Evolutionary conservation across 53 echinoderm and acorn worm species (phyloP), one percentile per base, ranked within the genome.

Genomic region (Temnopleurus reevesii): DNA sequence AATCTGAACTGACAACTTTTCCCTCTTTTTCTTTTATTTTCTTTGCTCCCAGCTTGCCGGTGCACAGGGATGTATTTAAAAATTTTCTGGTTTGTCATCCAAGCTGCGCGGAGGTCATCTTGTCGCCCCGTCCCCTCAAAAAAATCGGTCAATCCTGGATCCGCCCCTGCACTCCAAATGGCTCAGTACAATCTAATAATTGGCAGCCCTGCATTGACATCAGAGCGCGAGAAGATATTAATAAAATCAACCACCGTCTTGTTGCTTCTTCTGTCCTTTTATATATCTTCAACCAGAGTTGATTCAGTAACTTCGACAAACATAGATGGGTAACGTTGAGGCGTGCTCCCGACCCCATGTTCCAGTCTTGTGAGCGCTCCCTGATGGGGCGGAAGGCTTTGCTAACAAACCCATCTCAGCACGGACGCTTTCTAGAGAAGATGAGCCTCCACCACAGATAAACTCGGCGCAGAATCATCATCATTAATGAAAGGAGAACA

Each of bases 221-320:
- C 86, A 85, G 60, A 60, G 86, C 60, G 25, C 86, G 27, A 21
- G 24, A 43, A 53, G 86, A 85, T 85, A 85, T 85, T 85, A 85
- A 85, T 85, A 85, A 85, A 85, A 85, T 17, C 60, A 23, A 59
- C 45, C 45, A 33, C 56, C 8, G 17, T 30, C 12, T 27, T n/a
- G 23, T 45, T 44, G 57, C 51, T 41, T 49, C 76, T 45, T 38
- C 59, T 27, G 8, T 41, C 49, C 76, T 45, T 38, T 24, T 27
- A 9, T 41, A 25, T 49, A 19, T 46, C 79, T 79, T 3, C 79
- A 28, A 28, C 79, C 26, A 21, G 53, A 47, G 88, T 87, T 87
- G 65, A 47, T 66, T 66, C 88, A 87, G 88, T 65, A 33, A 18
- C 53, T 53, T 87, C 71, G 13, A 65, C 71, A 87, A 87, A 87